Evolutionary conservation across 2,797 vertebrate genomes (phyloP).

Genomic region (Danio aesculapii): DNA sequence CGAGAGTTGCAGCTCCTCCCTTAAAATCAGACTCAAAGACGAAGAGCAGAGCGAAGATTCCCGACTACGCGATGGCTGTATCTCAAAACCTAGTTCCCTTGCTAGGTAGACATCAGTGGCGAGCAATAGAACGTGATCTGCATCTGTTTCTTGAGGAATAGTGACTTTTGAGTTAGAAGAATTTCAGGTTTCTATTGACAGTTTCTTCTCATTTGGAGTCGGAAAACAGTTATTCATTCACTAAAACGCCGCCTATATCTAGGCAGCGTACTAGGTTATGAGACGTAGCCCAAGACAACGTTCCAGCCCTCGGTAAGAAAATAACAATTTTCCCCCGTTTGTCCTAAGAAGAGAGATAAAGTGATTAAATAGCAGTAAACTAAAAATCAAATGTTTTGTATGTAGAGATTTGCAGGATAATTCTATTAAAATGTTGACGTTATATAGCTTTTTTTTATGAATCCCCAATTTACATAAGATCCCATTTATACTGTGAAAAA

Average conservation of each 20-base stretch:
- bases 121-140: no score
- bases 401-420: background rate
- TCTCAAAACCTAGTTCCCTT: background rate
- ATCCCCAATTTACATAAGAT: no score
- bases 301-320: background rate
- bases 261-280: background rate
- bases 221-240: no score
- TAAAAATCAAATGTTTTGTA: background rate
- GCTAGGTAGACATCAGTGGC: background rate
- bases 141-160: background rate
- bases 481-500: no score
- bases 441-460: no score
- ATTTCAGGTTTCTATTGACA: background rate
- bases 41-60: conserved; percentile 13
- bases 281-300: background rate
- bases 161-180: background rate
- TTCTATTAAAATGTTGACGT: no score
- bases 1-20: conserved; percentile 32
- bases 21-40: background rate
- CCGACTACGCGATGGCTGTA: background rate
- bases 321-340: background rate
- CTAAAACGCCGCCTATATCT: background rate
- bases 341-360: background rate
- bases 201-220: no score
- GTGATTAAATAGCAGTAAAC: background rate